Evolutionary conservation across 2,113 vertebrate genomes (phyloP).

Genomic region (Cololabis saira): DNA sequence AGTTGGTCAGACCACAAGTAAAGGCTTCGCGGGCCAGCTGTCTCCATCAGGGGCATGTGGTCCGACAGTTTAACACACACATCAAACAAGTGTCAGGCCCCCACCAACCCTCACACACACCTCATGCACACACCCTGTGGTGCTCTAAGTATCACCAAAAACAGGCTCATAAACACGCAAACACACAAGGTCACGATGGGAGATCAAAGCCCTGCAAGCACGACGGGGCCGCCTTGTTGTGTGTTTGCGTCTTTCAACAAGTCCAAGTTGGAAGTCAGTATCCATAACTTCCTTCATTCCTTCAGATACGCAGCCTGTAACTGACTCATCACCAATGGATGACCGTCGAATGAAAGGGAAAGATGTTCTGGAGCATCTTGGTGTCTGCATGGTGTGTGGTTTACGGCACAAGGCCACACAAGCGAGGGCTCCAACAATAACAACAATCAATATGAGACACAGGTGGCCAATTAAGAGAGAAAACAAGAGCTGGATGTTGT

Average conservation of each 20-base stretch:
- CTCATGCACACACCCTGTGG: conserved; percentile 45
- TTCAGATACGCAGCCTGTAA: not conserved
- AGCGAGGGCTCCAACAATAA: conserved; percentile 21
- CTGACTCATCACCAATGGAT: conserved; percentile 8
- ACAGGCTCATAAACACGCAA: conserved; percentile 33
- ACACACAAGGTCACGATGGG: conserved; percentile 24
- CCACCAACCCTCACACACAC: conserved; percentile 43
- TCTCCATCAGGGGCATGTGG: conserved; percentile 58
- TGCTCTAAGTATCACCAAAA: conserved; percentile 33
- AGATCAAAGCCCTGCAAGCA: conserved; percentile 49
- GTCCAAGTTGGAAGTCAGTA: not conserved
- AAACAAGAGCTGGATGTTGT: conserved; percentile 43
- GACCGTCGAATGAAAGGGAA: not conserved
- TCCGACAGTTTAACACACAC: conserved; percentile 68
- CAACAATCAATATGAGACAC: conserved; percentile 51
- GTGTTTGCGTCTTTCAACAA: conserved; percentile 1
- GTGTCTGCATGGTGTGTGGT: conserved; percentile 64
- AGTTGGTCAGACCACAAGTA: conserved; percentile 28
- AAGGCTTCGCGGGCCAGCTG: conserved; percentile 58
- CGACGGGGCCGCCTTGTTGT: not conserved
- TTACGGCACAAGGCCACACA: conserved; percentile 72
- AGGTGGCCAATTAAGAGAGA: conserved; percentile 54
- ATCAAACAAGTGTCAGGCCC: conserved; percentile 65
- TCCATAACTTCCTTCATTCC: not conserved
- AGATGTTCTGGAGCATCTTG: not conserved